These are phyloP conservation scores for Ruditapes philippinarum DNA, from an alignment of 1,140 invertebrate species.

Conservation along the genomic window DNA sequence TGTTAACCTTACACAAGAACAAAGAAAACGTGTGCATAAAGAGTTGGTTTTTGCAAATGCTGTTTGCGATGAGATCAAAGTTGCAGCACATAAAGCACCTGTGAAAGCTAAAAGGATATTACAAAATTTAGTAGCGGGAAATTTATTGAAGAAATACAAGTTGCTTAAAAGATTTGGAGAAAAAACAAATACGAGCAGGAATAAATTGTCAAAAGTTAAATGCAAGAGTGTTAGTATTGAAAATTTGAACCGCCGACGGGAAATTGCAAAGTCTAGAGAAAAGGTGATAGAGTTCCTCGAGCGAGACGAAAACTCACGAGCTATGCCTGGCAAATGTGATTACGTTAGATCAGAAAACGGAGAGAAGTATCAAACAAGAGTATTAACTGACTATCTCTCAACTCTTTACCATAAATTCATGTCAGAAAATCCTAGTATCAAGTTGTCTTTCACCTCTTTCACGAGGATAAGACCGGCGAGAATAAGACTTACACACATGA, in stretches of 20 bases:
- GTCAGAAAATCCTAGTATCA: slow-evolving; percentile 46
- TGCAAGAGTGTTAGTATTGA: background rate
- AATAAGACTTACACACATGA: slow-evolving; percentile 31
- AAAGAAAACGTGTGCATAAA: too few species aligned
- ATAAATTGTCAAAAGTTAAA: slow-evolving; percentile 2
- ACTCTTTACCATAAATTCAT: slow-evolving; percentile 44
- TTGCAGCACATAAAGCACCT: slow-evolving; percentile 7
- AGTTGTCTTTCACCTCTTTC: slow-evolving; percentile 57
- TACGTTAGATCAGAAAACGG: slow-evolving; percentile 9
- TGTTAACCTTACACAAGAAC: background rate
- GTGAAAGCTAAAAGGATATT: too few species aligned
- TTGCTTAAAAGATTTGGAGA: background rate
- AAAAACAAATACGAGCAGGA: slow-evolving; percentile 58
- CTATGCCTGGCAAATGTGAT: slow-evolving; percentile 58
- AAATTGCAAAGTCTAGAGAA: background rate
- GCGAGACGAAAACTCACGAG: too few species aligned
- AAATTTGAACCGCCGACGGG: background rate
- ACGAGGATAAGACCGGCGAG: background rate
- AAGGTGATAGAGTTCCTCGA: slow-evolving; percentile 45
- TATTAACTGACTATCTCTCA: slow-evolving; percentile 46
- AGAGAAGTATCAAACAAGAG: slow-evolving; percentile 9
- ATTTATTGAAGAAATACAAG: slow-evolving; percentile 55
- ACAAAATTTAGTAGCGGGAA: slow-evolving; percentile 57
- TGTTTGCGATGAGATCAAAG: slow-evolving; percentile 21
- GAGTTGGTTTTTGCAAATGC: slow-evolving; percentile 50